These are phyloP conservation scores for Corythornis madagascariensis DNA, from an alignment of 2,113 vertebrate genomes.

Conservation along the genomic window DNA sequence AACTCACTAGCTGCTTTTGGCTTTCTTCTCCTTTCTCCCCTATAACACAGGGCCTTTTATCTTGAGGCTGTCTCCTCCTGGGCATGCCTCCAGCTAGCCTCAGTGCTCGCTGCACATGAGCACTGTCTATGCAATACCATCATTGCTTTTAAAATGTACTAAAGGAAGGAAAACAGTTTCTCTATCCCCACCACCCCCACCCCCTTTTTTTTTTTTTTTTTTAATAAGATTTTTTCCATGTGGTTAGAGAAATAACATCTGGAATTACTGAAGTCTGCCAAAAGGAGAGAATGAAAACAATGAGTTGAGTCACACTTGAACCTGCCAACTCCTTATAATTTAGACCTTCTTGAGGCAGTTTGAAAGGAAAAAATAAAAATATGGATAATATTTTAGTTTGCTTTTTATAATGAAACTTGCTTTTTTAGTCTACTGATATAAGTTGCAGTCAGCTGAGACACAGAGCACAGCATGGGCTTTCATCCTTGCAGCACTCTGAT, in stretches of 20 bases:
- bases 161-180: conserved; percentile 24
- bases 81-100: conserved; percentile 51
- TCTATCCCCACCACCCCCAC: background rate
- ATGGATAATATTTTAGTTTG: background rate
- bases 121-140: background rate
- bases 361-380: background rate
- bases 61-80: conserved; percentile 33
- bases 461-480: background rate
- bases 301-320: conserved; percentile 65
- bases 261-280: conserved; percentile 63
- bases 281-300: conserved; percentile 65
- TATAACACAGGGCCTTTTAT: conserved; percentile 54
- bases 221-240: conserved; percentile 58
- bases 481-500: background rate
- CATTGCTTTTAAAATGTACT: conserved; percentile 20
- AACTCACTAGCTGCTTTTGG: conserved; percentile 34
- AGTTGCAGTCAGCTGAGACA: background rate
- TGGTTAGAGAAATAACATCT: conserved; percentile 65
- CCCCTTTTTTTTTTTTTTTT: background rate
- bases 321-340: conserved; percentile 46
- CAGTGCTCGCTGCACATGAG: conserved; percentile 22
- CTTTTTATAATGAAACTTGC: background rate
- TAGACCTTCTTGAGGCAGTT: conserved; percentile 26
- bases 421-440: background rate
- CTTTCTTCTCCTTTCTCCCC: conserved; percentile 23